Base-by-base conservation (phyloP, 1,140 invertebrate species). In the Calycopis cecrops region DNA sequence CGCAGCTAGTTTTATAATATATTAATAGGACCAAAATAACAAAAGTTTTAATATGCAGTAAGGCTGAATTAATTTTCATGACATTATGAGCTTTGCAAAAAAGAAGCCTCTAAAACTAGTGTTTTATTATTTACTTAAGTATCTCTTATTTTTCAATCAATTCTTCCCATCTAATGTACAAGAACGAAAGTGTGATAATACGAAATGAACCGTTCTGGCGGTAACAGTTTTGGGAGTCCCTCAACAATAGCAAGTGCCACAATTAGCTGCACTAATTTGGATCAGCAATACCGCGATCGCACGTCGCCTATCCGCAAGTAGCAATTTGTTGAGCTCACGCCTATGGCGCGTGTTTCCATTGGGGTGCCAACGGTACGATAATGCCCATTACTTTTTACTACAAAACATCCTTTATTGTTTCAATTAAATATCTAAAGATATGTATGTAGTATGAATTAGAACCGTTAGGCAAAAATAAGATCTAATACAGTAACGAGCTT, bases 271-370 rank as follows among this genome's bases (percentile, higher is more conserved):
- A 44, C 35, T 49, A 48, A 56, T 50, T 40, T 35, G 16, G 35
- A 35, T 57, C 48, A 21, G 60, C 50, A 57, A 59, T 58, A 58
- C 62, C 49, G 54, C 52, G 60, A 60, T 53, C 21, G 21, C 21
- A 28, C 21, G 21, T 47, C 55, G 57, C 55, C 53, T 60, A 57
- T 37, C 34, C 57, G 48, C 55, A 59, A 65, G 51, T 65, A 65
- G 62, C 57, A 65, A 65, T 71, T 71, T 63, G 68, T 61, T 63
- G 52, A 57, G 48, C 55, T 10, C 53, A 48, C 60, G 59, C 64
- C 57, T 51, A 59, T 59, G 7, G n/a, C 8, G 50, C 16, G 56
- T 47, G 61, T 49, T 34, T 52, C 54, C 70, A 51, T 59, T 65
- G 59, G 49, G 0, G 8, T 54, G 34, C 21, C 9, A 50, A 50